Evolutionary conservation across 2,113 vertebrate species (phyloP), one percentile per base, ranked within the genome.

Genomic region (Abramis brama): DNA sequence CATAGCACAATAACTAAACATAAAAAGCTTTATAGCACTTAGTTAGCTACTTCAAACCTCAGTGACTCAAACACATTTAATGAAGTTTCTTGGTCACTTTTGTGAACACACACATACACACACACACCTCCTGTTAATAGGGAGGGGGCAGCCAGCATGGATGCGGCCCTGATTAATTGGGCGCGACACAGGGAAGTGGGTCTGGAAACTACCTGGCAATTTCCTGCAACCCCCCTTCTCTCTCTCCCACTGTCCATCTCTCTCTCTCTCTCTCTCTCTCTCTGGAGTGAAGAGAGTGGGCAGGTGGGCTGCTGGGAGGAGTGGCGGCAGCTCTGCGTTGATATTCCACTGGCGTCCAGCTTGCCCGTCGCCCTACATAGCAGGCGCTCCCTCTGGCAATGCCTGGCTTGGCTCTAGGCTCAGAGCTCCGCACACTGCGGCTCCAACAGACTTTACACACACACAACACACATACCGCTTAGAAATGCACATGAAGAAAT

Each of bases 81-180:
- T 57, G 12, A 83, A 73, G 64, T 82, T 80, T 81, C 86, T 87
- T 60, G 68, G 73, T 84, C 81, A 89, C 70, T 85, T 88, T 89
- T 85, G 89, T 86, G 89, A 89, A 90, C 89, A 89, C 89, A 87
- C 87, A 82, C 78, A 79, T 50, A 36, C 84, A 43, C 75, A 66
- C 47, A 77, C 85, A 78, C 74, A 75, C 80, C 77, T 86, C 86
- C 86, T 87, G 70, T 83, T 86, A 87, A 82, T 82, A 82, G 87
- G 70, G 83, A 83, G 88, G 87, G 83, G 80, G 87, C 92, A 91
- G 93, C 93, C 93, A 94, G 93, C 93, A 93, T 93, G 94, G 94
- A 94, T 94, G 94, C 92, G 92, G 93, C 89, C 92, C 93, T 95
- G 94, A 95, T 95, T 94, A 95, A 95, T 95, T 95, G 95, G 93